These are phyloP conservation scores for Drosophila trapezifrons DNA, from an alignment of 1,140 invertebrate genomes.

Conservation along the genomic window DNA sequence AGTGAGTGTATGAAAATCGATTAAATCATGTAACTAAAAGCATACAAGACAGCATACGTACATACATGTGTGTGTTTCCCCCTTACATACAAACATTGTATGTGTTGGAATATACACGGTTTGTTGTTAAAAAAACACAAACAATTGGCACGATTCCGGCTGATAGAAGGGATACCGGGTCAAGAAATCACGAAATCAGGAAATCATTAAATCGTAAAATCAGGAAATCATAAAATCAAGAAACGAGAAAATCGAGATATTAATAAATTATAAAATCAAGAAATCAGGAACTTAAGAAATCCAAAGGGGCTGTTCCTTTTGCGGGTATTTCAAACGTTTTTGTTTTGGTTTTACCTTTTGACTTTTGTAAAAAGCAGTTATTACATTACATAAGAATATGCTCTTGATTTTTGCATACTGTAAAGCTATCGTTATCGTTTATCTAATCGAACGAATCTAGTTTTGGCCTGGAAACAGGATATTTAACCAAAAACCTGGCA, in stretches of 20 bases:
- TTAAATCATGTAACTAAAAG: slow-evolving; percentile 42
- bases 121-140: slow-evolving; percentile 1
- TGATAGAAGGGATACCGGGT: not conserved
- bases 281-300: too few relatives aligned
- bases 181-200: not conserved
- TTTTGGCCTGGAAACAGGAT: slow-evolving; percentile 1
- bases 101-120: not conserved
- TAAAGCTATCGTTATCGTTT: slow-evolving; percentile 17
- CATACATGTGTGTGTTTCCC: slow-evolving; percentile 24
- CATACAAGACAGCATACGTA: slow-evolving; percentile 28
- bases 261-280: too few relatives aligned
- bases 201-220: not conserved
- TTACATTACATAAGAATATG: not conserved
- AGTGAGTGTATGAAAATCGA: slow-evolving; percentile 41
- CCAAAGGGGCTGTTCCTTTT: not conserved
- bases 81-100: slow-evolving; percentile 1
- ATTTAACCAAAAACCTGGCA: not conserved
- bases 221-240: too few relatives aligned
- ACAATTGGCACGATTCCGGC: not conserved
- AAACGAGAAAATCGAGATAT: too few relatives aligned
- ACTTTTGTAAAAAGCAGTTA: not conserved
- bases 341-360: slow-evolving; percentile 15
- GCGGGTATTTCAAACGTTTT: slow-evolving; percentile 1
- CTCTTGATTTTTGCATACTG: slow-evolving; percentile 20
- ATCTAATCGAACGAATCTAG: slow-evolving; percentile 3